Base-by-base conservation (phyloP, 64 coral and sea anemone genomes). In the Catalaphyllia jardinei region DNA sequence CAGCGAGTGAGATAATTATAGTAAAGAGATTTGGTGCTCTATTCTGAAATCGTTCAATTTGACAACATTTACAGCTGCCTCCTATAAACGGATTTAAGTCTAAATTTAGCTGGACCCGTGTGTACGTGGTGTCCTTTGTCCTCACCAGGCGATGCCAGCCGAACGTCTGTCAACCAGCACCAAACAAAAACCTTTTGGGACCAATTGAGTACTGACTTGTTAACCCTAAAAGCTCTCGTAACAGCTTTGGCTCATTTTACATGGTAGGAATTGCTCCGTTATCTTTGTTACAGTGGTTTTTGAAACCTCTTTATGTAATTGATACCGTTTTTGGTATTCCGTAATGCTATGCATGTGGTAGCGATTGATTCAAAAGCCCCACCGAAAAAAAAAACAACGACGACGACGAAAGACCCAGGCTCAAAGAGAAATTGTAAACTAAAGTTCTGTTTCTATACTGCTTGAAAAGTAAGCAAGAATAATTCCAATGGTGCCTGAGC, bases 281-380 rank as follows among this genome's bases (percentile, higher is more conserved):
- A 49, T 27, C 39, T 18, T 57, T 52, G 11, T 42, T 71, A 71
- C 60, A 50, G 28, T 51, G 81, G 81, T 85, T 85, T 85, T 85
- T 50, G 35, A 85, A 85, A 85, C 81, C 81, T 71, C 4, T 22
- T 42, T 71, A 71, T 18, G 31, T 49, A 15, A 79, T 71, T 65
- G 60, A 64, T 38, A 25, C 24, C 18, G 18, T 20, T 71, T 35
- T 27, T 71, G 63, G 67, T 85, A 71, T 71, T 29, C 39, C 33
- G 20, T 29, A 24, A 50, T 71, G 81, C 81, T 85, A 67, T 71
- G 81, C 81, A 85, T 71, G 24, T 71, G 81, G 38, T 71, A 71
- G 19, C 10, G 3, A 24, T 62, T 15, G 35, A 67, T 62, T 83
- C 42, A 71, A 51, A 85, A 51, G 28, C 42, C 63, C 80, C 38